Conservation (phyloP, 2,113 vertebrate species). For the Myrmecophaga tridactyla region DNA sequence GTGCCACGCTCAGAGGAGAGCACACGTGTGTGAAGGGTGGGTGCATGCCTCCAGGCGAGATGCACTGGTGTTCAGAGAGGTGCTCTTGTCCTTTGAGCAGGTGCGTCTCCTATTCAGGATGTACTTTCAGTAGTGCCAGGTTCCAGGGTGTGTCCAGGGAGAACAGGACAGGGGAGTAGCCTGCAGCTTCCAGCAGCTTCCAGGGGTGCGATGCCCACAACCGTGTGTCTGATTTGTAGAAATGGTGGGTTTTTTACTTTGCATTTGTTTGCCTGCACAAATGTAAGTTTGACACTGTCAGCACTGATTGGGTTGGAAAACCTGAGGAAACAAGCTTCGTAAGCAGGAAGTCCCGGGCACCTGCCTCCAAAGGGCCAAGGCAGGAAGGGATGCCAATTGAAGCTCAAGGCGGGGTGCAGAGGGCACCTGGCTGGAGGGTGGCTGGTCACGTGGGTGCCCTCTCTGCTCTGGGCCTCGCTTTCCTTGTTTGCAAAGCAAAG, state of each 20-base stretch:
- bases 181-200: fast-evolving
- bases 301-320: fast-evolving
- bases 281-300: fast-evolving
- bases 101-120: not conserved
- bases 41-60: not conserved
- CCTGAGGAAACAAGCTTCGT: fast-evolving
- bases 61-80: fast-evolving
- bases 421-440: fast-evolving
- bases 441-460: fast-evolving
- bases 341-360: fast-evolving
- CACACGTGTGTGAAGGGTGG: fast-evolving
- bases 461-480: not conserved
- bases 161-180: fast-evolving
- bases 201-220: fast-evolving
- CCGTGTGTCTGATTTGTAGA: fast-evolving
- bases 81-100: fast-evolving
- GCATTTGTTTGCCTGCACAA: not conserved
- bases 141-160: fast-evolving
- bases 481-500: too few relatives aligned
- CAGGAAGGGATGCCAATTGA: too few relatives aligned
- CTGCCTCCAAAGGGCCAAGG: not conserved
- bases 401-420: fast-evolving
- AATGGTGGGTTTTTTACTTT: fast-evolving
- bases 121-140: fast-evolving
- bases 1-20: not conserved